Base-by-base conservation (phyloP, 2,113 vertebrate genomes). In the Peucedramus taeniatus region DNA sequence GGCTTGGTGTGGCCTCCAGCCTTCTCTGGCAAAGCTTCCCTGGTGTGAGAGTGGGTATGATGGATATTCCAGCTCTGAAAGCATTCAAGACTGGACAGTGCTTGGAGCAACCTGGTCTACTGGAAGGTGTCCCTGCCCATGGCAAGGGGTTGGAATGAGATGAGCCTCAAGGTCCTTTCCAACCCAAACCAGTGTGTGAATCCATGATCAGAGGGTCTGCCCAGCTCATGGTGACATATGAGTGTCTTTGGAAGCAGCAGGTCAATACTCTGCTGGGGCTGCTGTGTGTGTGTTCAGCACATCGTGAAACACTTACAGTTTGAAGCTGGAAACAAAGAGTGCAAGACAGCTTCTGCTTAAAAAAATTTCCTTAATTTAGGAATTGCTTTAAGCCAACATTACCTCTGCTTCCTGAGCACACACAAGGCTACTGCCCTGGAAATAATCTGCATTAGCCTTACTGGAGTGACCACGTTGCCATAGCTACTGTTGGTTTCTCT, bases 391-490 rank as follows among this genome's bases (percentile, higher is more conserved):
- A 97, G 97, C 96, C 88, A 97, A 79, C 94, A 97, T 97, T 97
- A 97, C 96, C 93, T 95, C 96, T 98, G 97, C 98, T 96, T 95
- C 97, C 96, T 97, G 98, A 98, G 95, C 97, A 97, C 96, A 95
- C 97, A 94, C 95, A 96, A 96, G 97, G 94, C 96, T 96, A 97
- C 72, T 97, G 96, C 97, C 97, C 97, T 97, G 95, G 97, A 98
- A 98, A 93, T 98, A 97, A 98, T 97, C 91, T 96, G 96, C 93
- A 97, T 97, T 97, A 94, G 96, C 92, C 94, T 93, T 96, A 92
- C 74, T 97, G 97, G 97, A 98, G 97, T 97, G 97, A 93, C 89
- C 95, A 94, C 22, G 98, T 98, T 98, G 96, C 98, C 97, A 98
- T 98, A 97, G 98, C 93, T 97, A 98, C 98, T 75, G 49, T 94